Evolutionary conservation across 2,888 invertebrate species (phyloP).

Genomic region (Tridacna crocea): DNA sequence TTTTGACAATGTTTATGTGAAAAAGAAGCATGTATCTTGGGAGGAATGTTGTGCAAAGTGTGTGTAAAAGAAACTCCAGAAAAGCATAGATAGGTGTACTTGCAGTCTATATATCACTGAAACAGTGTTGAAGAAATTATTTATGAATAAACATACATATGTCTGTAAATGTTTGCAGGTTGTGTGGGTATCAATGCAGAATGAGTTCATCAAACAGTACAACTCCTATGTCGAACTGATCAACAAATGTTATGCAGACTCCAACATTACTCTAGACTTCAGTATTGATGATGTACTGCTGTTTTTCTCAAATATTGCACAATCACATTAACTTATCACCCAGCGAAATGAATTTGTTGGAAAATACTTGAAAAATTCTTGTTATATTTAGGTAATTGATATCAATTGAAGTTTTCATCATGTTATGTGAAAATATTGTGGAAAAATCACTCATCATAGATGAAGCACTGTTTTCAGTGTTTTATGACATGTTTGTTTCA

Average conservation of each 20-base stretch:
- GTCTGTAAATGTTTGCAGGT: constrained; percentile 87
- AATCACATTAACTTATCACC: constrained; percentile 69
- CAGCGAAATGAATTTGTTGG: neutral
- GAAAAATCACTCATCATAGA: neutral
- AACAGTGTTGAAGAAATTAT: too few species aligned
- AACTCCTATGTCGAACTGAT: constrained; percentile 96
- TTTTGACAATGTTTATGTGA: too few species aligned
- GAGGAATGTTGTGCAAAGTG: too few species aligned
- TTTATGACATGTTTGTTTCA: too few species aligned
- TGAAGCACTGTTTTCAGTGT: too few species aligned
- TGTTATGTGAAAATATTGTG: neutral
- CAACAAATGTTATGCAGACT: constrained; percentile 97
- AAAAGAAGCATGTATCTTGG: too few species aligned
- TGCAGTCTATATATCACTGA: too few species aligned
- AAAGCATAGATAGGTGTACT: too few species aligned
- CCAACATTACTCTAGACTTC: constrained; percentile 96
- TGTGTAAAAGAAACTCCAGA: too few species aligned
- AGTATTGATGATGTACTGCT: constrained; percentile 97
- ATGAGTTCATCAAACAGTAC: constrained; percentile 98
- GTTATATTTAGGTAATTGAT: neutral
- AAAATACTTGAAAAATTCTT: neutral
- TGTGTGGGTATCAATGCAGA: constrained; percentile 99
- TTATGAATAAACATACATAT: too few species aligned
- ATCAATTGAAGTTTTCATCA: neutral
- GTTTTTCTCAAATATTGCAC: constrained; percentile 98